Conservation (phyloP, 1,140 invertebrate genomes). For the Heliconius hewitsoni region DNA sequence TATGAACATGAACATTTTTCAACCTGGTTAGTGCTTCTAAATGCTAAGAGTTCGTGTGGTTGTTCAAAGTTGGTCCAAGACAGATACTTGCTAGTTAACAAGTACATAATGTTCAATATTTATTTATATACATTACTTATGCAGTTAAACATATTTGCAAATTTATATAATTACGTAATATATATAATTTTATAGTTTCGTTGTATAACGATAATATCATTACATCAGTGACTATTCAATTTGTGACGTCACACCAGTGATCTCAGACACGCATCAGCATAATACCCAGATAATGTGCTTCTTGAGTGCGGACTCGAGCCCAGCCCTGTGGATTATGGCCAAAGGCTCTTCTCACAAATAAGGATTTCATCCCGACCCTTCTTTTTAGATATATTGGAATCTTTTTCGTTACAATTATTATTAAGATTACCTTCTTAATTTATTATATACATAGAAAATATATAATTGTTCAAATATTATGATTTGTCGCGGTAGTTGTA, state of each 20-base stretch:
- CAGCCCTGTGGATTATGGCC: conserved; percentile 68
- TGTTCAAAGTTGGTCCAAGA: too few species aligned
- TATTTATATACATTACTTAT: too few species aligned
- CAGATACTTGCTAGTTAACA: too few species aligned
- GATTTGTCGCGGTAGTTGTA: too few species aligned
- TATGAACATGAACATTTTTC: too few species aligned
- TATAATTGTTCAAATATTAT: too few species aligned
- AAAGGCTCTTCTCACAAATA: conserved; percentile 58
- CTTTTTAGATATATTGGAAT: conserved; percentile 33
- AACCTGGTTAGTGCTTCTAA: too few species aligned
- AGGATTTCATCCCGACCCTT: conserved; percentile 44
- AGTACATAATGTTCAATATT: too few species aligned
- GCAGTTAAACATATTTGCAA: too few species aligned
- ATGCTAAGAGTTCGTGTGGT: too few species aligned
- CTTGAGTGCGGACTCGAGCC: conserved; percentile 57
- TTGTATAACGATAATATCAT: background rate
- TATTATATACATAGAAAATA: background rate
- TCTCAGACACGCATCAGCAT: conserved; percentile 58
- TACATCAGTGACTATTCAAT: background rate
- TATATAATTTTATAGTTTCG: too few species aligned
- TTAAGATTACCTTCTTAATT: conserved; percentile 3
- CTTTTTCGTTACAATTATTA: conserved; percentile 14
- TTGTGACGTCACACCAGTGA: conserved; percentile 43
- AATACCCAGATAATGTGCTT: conserved; percentile 64
- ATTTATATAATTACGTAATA: too few species aligned